Conservation (phyloP, 2,888 invertebrate genomes). For the Chloroclysta siterata region DNA sequence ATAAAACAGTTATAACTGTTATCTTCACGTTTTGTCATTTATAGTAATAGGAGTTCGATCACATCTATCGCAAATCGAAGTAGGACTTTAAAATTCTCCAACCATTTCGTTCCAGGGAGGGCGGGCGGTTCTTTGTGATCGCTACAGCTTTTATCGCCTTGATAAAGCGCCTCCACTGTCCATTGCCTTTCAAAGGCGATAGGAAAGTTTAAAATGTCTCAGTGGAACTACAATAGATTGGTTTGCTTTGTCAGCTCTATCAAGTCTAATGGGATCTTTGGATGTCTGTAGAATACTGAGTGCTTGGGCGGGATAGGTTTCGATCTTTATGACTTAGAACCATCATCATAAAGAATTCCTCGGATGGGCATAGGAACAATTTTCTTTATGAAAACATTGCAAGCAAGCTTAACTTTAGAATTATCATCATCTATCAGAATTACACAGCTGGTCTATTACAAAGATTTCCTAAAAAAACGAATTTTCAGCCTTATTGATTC, state of each 20-base stretch:
- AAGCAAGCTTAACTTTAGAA: too few species aligned
- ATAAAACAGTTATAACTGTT: background rate
- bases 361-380: background rate
- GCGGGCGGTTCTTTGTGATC: constrained; percentile 48
- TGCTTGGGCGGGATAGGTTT: constrained; percentile 26
- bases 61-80: constrained; percentile 32
- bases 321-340: constrained; percentile 18
- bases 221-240: constrained; percentile 52
- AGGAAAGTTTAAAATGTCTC: constrained; percentile 70
- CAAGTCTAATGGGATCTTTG: constrained; percentile 30
- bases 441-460: too few species aligned
- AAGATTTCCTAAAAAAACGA: too few species aligned
- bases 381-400: too few species aligned
- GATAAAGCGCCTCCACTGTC: constrained; percentile 72
- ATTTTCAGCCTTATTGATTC: too few species aligned
- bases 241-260: constrained; percentile 41
- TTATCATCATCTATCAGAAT: too few species aligned
- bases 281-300: constrained; percentile 32
- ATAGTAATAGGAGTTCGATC: constrained; percentile 10
- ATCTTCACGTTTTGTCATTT: background rate
- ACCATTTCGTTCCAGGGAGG: constrained; percentile 38
- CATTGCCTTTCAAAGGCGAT: constrained; percentile 69
- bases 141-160: constrained; percentile 56
- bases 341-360: background rate
- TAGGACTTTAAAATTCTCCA: constrained; percentile 42